These are phyloP conservation scores for Hipposideros larvatus DNA, from an alignment of 2,797 vertebrate species.

Conservation along the genomic window DNA sequence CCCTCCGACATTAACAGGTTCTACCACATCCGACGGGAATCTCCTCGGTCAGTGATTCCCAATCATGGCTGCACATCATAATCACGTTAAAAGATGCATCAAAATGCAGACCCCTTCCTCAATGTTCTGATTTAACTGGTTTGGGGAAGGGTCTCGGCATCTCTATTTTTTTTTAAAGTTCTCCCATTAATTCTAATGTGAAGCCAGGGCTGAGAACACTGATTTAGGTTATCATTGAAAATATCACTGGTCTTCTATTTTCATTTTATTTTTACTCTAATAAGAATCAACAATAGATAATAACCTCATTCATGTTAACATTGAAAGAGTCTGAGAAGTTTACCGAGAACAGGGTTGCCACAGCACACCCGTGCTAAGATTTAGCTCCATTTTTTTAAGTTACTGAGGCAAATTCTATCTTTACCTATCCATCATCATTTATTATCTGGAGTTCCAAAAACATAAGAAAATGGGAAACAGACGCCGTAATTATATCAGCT, in stretches of 20 bases:
- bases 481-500: neutral
- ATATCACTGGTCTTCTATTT: neutral
- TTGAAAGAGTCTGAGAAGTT: neutral
- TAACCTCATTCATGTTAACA: slow-evolving; percentile 58
- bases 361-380: neutral
- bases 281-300: slow-evolving; percentile 44
- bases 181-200: slow-evolving; percentile 56
- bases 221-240: slow-evolving; percentile 55
- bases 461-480: neutral
- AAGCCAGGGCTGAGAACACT: neutral
- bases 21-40: neutral
- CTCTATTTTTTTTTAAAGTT: neutral
- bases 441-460: neutral
- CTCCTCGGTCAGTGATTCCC: neutral
- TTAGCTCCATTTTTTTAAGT: neutral
- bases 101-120: neutral
- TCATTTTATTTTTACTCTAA: slow-evolving; percentile 43
- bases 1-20: neutral
- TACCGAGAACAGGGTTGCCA: neutral
- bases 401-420: slow-evolving; percentile 49
- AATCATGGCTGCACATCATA: neutral
- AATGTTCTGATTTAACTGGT: slow-evolving; percentile 42
- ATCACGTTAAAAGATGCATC: neutral
- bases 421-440: neutral
- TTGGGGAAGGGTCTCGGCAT: neutral